Base-by-base conservation (phyloP, 2,888 invertebrate genomes). In the Heliconius erato region DNA sequence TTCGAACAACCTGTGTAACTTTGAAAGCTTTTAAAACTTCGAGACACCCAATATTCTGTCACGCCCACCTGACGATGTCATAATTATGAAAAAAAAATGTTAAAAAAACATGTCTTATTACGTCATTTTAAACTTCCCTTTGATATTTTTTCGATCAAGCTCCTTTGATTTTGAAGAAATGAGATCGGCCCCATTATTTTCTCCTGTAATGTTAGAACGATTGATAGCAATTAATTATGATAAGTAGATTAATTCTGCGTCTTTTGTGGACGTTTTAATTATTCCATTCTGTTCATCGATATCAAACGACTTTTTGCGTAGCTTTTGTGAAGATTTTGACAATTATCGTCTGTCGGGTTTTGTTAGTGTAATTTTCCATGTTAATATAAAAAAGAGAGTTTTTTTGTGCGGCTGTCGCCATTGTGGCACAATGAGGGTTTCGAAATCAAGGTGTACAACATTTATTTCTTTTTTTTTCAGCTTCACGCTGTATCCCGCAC, bases 131-230 rank as follows among this genome's bases (percentile, higher is more conserved):
- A 92, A 90, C 86, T 88, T 88, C 90, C 88, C 93, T 95, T 95
- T 94, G 93, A 94, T 91, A 90, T 89, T 89, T 91, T 91, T 93
- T 92, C 92, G 93, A 94, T 94, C 94, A 94, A 92, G 92, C 82
- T 87, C 89, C 91, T 93, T 94, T 94, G 94, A 93, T 89, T 89
- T 86, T 86, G 87, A 92, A 91, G 91, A 84, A 94, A 94, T 92
- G 91, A 92, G 85, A 93, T 92, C 94, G 94, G 92, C 90, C 89
- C 89, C 85, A 85, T 91, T 89, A 94, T 94, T 94, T 94, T 93
- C 92, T 90, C 71, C 35, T 23, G 65, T 72, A 71, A 81, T 81
- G 67, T 86, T 88, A 87, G 86, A 86, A 82, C 78, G 83, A 88
- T 89, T 90, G 90, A 91, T 91, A 89, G 87, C 86, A 87, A 87